These are phyloP conservation scores for Drosophila lacteicornis DNA, from an alignment of 1,140 invertebrate species.

Conservation along the genomic window DNA sequence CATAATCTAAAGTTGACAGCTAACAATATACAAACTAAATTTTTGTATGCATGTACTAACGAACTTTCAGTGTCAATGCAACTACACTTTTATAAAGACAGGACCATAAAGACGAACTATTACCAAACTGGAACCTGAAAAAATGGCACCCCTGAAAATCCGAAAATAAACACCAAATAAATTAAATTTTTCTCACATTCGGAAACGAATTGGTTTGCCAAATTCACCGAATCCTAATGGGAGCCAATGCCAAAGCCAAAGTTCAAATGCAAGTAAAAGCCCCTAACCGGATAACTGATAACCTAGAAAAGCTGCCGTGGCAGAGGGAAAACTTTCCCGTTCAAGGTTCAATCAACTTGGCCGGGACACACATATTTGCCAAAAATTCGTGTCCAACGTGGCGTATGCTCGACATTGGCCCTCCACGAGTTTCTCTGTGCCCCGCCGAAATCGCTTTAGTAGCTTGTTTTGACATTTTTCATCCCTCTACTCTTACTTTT, in stretches of 20 bases:
- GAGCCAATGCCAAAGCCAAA: constrained; percentile 22
- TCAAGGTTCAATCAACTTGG: constrained; percentile 51
- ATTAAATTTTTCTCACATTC: background rate
- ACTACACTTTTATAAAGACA: background rate
- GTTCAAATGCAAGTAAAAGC: constrained; percentile 29
- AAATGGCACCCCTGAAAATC: background rate
- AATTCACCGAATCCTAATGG: constrained; percentile 3
- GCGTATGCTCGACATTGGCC: constrained; percentile 65
- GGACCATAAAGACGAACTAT: background rate
- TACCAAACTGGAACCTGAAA: background rate
- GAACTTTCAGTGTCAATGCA: background rate
- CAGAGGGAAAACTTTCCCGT: constrained; percentile 18
- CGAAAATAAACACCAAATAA: background rate
- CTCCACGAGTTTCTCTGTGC: constrained; percentile 14
- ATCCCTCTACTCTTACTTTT: constrained; percentile 10
- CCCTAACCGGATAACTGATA: constrained; percentile 40
- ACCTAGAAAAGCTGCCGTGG: constrained; percentile 32
- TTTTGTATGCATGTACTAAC: background rate
- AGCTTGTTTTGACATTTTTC: constrained; percentile 50
- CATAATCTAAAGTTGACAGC: no score
- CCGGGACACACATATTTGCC: constrained; percentile 19
- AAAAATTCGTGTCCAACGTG: constrained; percentile 39
- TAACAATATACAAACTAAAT: no score
- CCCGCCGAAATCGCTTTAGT: constrained; percentile 39
- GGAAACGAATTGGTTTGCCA: background rate